A percentile compares a stretch with the other conserved stretches of the same genome.
phyloP scores from a whole-genome alignment of 2,113 vertebrate species.

The Albula goreensis region DNA sequence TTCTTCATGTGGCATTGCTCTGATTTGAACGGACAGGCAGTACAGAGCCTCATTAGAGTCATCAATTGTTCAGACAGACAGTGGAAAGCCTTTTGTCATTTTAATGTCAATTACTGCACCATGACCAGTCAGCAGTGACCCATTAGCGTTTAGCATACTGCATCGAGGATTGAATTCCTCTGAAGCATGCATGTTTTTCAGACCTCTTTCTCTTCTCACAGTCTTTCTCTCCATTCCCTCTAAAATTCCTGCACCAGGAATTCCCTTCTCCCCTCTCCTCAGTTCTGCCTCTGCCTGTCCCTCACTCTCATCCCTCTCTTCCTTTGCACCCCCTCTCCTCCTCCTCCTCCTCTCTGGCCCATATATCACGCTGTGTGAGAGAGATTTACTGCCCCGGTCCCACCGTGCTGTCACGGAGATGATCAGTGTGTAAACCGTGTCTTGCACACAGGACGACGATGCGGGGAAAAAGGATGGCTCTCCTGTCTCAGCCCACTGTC shows the following conservation, averaged over 20 bases:
- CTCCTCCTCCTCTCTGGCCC: neutral
- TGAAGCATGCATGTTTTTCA: neutral
- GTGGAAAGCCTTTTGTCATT: neutral
- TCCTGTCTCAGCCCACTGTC: neutral
- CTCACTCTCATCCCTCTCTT: neutral
- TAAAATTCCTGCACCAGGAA: neutral
- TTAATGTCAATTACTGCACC: neutral
- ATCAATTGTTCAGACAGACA: neutral
- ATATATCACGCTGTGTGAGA: neutral
- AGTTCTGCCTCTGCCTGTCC: neutral
- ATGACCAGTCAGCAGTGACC: neutral
- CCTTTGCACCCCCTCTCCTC: neutral
- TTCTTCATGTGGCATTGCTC: no score
- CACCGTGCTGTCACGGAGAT: neutral
- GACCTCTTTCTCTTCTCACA: conserved; percentile 11
- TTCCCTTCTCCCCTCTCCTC: neutral
- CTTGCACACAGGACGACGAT: neutral
- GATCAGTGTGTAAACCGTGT: neutral
- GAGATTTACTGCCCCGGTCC: neutral
- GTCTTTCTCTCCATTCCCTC: neutral
- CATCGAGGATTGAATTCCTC: neutral
- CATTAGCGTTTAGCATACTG: neutral
- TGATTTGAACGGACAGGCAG: neutral
- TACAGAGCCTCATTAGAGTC: neutral
- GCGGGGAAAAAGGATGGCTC: neutral